Evolutionary conservation across 2,113 vertebrate species (phyloP).

Genomic region (Barnardius zonarius): DNA sequence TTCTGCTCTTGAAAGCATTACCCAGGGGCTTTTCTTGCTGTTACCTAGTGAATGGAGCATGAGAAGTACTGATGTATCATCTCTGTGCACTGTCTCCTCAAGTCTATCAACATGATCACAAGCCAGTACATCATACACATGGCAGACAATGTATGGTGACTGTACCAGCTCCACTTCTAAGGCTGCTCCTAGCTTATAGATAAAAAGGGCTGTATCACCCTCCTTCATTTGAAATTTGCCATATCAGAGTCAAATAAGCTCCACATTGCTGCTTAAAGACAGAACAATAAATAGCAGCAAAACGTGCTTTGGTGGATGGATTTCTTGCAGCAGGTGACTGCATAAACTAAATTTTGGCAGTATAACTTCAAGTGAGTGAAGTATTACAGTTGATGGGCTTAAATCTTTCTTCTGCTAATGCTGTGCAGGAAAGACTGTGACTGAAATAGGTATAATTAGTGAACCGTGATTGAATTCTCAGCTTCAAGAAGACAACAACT

Average conservation of each 20-base stretch:
- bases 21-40: not conserved
- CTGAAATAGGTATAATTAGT: conserved; percentile 64
- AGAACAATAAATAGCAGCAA: conserved; percentile 36
- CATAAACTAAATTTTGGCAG: conserved; percentile 45
- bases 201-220: not conserved
- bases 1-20: not conserved
- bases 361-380: conserved; percentile 40
- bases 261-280: conserved; percentile 62
- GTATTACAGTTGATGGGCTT: conserved; percentile 42
- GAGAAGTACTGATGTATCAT: not conserved
- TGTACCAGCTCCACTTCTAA: not conserved
- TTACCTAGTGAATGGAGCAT: not conserved
- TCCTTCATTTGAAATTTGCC: not conserved
- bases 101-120: not conserved
- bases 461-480: conserved; percentile 59
- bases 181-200: not conserved
- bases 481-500: conserved; percentile 67
- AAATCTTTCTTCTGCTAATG: conserved; percentile 59
- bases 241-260: conserved; percentile 14
- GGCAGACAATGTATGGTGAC: not conserved
- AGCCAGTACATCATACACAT: not conserved
- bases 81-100: not conserved
- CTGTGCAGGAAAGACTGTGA: conserved; percentile 43
- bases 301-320: not conserved
- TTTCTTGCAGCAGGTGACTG: conserved; percentile 55